These are phyloP conservation scores for Dicranocentrus wangi DNA, from an alignment of 2,888 invertebrate species.

Conservation along the genomic window DNA sequence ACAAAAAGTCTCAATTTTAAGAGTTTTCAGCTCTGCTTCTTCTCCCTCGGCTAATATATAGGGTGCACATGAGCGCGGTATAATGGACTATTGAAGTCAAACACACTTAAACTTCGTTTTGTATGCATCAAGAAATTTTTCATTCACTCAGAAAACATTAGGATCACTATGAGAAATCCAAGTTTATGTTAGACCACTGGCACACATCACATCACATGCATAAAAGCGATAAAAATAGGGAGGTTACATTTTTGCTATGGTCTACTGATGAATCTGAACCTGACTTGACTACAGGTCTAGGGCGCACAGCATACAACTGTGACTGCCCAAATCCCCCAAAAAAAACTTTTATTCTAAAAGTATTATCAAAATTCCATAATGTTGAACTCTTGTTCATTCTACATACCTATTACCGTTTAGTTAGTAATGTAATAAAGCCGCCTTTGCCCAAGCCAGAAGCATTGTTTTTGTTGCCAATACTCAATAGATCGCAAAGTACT, in stretches of 20 bases:
- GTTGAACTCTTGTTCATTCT: too few relatives aligned
- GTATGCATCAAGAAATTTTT: slow-evolving; percentile 2
- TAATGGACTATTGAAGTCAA: slow-evolving; percentile 5
- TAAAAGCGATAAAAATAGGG: slow-evolving; percentile 7
- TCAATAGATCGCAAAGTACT: too few relatives aligned
- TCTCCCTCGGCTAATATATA: background rate
- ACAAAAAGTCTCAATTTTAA: background rate
- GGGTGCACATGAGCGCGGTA: background rate
- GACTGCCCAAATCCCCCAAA: background rate
- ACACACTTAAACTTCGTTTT: background rate
- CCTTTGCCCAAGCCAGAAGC: too few relatives aligned
- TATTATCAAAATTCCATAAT: background rate
- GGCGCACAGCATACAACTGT: background rate
- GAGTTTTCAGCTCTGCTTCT: slow-evolving; percentile 4
- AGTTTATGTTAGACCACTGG: background rate
- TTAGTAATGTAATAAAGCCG: too few relatives aligned
- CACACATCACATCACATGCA: slow-evolving; percentile 19
- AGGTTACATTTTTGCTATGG: slow-evolving; percentile 27
- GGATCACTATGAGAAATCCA: slow-evolving; percentile 3
- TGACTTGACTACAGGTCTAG: background rate
- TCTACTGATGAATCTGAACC: slow-evolving; percentile 43
- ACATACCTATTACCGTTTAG: too few relatives aligned
- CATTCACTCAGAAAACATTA: background rate
- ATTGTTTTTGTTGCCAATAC: too few relatives aligned
- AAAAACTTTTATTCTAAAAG: background rate